Evolutionary conservation across 2,888 invertebrate species (phyloP).

Genomic region (Epinotia demarniana): DNA sequence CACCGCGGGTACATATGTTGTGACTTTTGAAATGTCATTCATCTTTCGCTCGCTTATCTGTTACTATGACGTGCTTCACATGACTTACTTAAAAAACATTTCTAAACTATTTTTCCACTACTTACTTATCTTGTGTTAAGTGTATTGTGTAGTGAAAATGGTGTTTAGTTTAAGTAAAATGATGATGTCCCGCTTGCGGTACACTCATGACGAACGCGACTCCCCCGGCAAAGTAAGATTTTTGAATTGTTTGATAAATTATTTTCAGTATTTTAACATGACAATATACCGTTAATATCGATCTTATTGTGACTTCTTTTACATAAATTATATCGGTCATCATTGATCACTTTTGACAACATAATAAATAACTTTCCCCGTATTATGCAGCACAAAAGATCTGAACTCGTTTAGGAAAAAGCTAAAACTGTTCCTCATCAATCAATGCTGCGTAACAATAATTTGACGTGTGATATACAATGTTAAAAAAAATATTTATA

Average conservation of each 20-base stretch:
- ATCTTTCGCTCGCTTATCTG: slow-evolving; percentile 46
- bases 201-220: slow-evolving; percentile 72
- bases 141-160: slow-evolving; percentile 60
- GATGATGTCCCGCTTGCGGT: slow-evolving; percentile 67
- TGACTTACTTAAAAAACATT: slow-evolving; percentile 47
- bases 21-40: slow-evolving; percentile 43
- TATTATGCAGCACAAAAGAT: slow-evolving; percentile 43
- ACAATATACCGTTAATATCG: slow-evolving; percentile 39
- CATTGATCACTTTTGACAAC: slow-evolving; percentile 44
- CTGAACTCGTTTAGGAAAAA: slow-evolving; percentile 44
- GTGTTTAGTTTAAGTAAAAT: slow-evolving; percentile 77
- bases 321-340: slow-evolving; percentile 41
- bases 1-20: slow-evolving; percentile 49
- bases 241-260: slow-evolving; percentile 32
- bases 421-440: slow-evolving; percentile 44
- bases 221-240: slow-evolving; percentile 55
- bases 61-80: slow-evolving; percentile 51
- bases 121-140: slow-evolving; percentile 48
- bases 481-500: slow-evolving; percentile 36
- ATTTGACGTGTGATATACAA: slow-evolving; percentile 44
- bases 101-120: slow-evolving; percentile 45
- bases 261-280: slow-evolving; percentile 25
- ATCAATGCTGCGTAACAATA: slow-evolving; percentile 44
- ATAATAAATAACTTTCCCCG: slow-evolving; percentile 43
- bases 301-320: slow-evolving; percentile 33